Evolutionary conservation across 2,888 invertebrate genomes (phyloP), one percentile per base, ranked within the genome.

Genomic region (Cryptus armator): DNA sequence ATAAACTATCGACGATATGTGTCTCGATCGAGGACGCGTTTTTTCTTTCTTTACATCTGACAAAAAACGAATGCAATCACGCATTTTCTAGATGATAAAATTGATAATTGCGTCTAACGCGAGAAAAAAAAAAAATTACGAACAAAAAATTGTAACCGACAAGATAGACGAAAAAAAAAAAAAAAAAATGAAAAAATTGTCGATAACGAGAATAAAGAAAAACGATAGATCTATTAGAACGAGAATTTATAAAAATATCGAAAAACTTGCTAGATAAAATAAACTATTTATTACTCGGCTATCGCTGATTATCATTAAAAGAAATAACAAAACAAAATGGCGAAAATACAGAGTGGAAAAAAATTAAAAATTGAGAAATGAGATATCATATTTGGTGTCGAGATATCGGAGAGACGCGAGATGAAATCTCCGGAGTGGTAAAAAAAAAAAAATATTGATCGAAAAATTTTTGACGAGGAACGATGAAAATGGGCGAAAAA

Each of bases 271-370:
- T 72, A 70, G 83, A 66, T 86, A 67, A 43, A 86, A 84, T 87
- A 87, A 80, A 67, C 24, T 79, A 81, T 83, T 81, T 81, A 86
- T 86, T 83, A 81, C 74, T 83, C 83, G 87, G 74, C 82, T 79
- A 81, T 78, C 78, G 84, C 76, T 84, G 37, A 68, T 81, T 81
- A 84, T 43, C 46, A 71, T 72, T 51, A 43, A 67, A 75, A 12
- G 16, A 70, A 84, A 48, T 53, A 81, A 81, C 24, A 14, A 37
- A 67, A 46, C 67, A 19, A 48, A 56, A 66, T 3, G 24, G 24
- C 2, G 24, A 24, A 24, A 24, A 24, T 24, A 24, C 1, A 24
- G 24, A 24, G 51, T 56, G 5, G 19, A 59, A 46, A 4, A 16
- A 83, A 83, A 46, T 43, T 46, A 19, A 19, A 19, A 19, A 24